Evolutionary conservation across 2,888 invertebrate species (phyloP).

Genomic region (Pristionchus mayeri): DNA sequence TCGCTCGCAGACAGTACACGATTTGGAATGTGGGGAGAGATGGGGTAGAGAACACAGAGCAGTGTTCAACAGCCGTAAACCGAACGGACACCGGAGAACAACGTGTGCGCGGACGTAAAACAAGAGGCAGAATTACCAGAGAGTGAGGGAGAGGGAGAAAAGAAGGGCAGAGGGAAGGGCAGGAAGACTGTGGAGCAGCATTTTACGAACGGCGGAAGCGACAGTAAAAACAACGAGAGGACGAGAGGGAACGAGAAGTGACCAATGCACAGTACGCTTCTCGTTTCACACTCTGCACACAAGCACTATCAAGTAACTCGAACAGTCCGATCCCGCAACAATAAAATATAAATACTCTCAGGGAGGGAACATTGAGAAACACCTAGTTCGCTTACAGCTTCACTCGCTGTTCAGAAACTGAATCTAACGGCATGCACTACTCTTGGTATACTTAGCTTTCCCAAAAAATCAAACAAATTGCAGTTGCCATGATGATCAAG

Average conservation of each 20-base stretch:
- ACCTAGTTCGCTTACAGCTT: no score
- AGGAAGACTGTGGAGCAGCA: no score
- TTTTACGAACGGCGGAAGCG: not conserved
- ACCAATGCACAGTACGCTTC: not conserved
- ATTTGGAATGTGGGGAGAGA: not conserved
- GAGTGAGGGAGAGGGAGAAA: not conserved
- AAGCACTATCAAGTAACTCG: not conserved
- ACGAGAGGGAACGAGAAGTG: slow-evolving; percentile 9
- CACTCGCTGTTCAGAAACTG: no score
- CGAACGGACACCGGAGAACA: not conserved
- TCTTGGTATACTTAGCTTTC: no score
- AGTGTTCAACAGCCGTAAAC: not conserved
- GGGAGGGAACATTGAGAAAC: no score
- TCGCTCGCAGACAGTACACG: not conserved
- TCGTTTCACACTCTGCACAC: not conserved
- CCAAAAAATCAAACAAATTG: no score
- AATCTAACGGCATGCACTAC: not conserved
- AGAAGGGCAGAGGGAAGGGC: not conserved
- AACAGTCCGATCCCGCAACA: not conserved
- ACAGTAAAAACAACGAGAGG: slow-evolving; percentile 29
- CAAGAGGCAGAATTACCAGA: not conserved
- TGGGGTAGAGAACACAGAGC: no score
- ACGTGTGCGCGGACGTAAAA: no score
- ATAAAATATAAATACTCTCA: not conserved
- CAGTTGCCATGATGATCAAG: no score